Evolutionary conservation across 2,888 invertebrate species (phyloP).

Genomic region (Chesias legatella): DNA sequence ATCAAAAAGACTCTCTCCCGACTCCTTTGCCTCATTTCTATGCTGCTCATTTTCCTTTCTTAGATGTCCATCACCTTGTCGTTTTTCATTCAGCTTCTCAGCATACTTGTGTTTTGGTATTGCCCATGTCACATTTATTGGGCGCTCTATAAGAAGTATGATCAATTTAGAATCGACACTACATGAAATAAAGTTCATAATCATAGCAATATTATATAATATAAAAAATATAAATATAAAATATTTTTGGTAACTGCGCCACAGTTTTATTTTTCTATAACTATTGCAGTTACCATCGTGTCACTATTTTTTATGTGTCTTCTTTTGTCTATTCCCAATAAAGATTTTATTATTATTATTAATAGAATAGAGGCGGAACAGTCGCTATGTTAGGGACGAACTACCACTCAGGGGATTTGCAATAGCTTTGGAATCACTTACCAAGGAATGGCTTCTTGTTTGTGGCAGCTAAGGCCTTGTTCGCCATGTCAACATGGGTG

Average conservation of each 20-base stretch:
- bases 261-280: too few relatives aligned
- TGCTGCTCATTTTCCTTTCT: constrained; percentile 32
- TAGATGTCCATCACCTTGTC: constrained; percentile 31
- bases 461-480: constrained; percentile 86
- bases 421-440: constrained; percentile 42
- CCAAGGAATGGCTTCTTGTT: constrained; percentile 84
- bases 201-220: too few relatives aligned
- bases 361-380: too few relatives aligned
- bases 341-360: too few relatives aligned
- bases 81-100: constrained; percentile 26
- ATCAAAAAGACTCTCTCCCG: constrained; percentile 16
- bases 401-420: too few relatives aligned
- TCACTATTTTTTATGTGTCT: too few relatives aligned
- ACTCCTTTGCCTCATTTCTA: constrained; percentile 9
- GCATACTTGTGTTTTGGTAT: constrained; percentile 87
- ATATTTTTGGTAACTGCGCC: too few relatives aligned
- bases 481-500: constrained; percentile 86
- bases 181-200: too few relatives aligned
- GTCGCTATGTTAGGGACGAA: too few relatives aligned
- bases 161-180: neutral
- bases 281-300: too few relatives aligned
- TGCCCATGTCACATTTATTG: constrained; percentile 91
- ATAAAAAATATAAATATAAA: too few relatives aligned
- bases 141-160: constrained; percentile 69
- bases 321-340: too few relatives aligned